These are phyloP conservation scores for Malacoctenus gilli DNA, from an alignment of 2,797 vertebrate species.

Conservation along the genomic window DNA sequence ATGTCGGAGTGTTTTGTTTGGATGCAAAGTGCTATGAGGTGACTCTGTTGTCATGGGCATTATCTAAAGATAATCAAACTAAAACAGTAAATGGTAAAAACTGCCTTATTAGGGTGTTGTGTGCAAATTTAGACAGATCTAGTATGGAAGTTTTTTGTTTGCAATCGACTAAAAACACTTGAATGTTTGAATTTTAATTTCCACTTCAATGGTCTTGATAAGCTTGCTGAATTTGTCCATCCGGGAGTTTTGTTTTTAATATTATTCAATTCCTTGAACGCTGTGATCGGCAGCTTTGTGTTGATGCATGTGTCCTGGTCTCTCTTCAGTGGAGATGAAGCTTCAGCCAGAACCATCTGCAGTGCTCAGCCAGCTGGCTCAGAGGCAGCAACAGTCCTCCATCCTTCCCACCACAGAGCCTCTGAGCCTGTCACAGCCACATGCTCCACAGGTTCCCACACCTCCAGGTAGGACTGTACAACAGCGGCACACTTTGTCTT, in stretches of 20 bases:
- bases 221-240: no score
- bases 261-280: neutral
- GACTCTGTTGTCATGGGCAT: no score
- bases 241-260: neutral
- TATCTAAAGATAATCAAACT: no score
- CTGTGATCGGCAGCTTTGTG: neutral
- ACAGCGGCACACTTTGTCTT: neutral
- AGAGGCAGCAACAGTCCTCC: slow-evolving; percentile 83
- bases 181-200: neutral
- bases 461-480: slow-evolving; percentile 71
- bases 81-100: no score
- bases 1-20: no score
- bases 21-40: no score
- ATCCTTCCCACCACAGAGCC: slow-evolving; percentile 75
- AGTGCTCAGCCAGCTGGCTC: slow-evolving; percentile 92
- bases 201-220: neutral
- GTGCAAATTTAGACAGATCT: no score
- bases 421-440: slow-evolving; percentile 69
- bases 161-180: no score
- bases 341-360: slow-evolving; percentile 94
- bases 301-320: neutral
- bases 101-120: no score
- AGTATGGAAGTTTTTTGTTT: no score
- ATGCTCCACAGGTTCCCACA: slow-evolving; percentile 82
- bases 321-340: slow-evolving; percentile 86